phyloP scores from a whole-genome alignment of 1,140 invertebrate species.

The Philotrypesis tridentata region DNA sequence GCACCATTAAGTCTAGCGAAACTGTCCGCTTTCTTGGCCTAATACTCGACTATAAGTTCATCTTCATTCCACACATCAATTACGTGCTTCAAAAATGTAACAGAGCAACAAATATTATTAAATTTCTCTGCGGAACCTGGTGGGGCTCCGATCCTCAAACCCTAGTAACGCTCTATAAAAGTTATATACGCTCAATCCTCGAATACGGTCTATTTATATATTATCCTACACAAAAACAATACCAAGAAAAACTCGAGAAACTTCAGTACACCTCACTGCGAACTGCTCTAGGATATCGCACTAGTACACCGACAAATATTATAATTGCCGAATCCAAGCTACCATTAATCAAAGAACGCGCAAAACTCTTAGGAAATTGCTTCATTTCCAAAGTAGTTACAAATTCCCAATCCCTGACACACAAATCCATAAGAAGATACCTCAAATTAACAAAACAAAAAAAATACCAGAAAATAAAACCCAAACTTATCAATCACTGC shows the following conservation, averaged over 20 bases:
- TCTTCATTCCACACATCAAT: not conserved
- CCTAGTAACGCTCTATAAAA: not conserved
- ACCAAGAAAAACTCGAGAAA: not conserved
- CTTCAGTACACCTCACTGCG: not conserved
- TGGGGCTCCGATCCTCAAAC: constrained; percentile 17
- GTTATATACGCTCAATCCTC: not conserved
- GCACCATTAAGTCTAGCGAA: not conserved
- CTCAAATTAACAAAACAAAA: not conserved
- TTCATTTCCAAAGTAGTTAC: not conserved
- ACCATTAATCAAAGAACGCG: not conserved
- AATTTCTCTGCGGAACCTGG: not conserved
- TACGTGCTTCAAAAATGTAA: not conserved
- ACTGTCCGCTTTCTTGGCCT: not conserved
- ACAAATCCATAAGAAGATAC: not conserved
- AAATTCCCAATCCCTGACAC: not conserved
- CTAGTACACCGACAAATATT: not conserved
- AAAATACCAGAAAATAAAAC: not conserved
- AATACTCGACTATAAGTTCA: not conserved
- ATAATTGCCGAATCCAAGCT: constrained; percentile 7
- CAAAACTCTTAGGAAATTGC: not conserved
- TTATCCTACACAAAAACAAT: not conserved
- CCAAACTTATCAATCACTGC: not conserved
- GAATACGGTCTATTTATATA: constrained; percentile 4
- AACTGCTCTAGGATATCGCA: not conserved
- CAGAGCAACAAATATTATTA: not conserved